Conservation (phyloP, 2,888 invertebrate genomes). For the Scaptomyza flava region DNA sequence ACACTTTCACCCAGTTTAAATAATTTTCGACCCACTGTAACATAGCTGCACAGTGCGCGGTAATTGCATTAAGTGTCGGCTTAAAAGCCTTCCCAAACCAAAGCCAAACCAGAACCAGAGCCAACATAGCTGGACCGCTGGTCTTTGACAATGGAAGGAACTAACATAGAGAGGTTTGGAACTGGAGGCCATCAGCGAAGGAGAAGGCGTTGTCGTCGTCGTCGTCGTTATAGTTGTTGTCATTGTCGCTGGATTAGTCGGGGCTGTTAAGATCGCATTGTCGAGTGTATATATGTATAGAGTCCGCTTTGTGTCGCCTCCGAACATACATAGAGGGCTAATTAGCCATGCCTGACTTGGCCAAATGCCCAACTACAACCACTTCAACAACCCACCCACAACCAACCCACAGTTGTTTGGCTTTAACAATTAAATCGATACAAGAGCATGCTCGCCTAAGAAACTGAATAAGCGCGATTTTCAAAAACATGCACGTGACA, state of each 20-base stretch:
- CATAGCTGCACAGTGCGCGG: slow-evolving; percentile 52
- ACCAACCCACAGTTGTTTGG: slow-evolving; percentile 49
- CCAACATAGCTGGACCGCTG: too few species aligned
- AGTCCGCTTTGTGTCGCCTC: slow-evolving; percentile 26
- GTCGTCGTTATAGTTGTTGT: slow-evolving; percentile 41
- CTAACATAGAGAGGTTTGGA: not conserved
- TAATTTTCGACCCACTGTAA: slow-evolving; percentile 27
- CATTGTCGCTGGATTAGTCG: slow-evolving; percentile 74
- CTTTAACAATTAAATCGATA: slow-evolving; percentile 73
- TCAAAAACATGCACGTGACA: slow-evolving; percentile 43
- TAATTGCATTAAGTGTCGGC: slow-evolving; percentile 80
- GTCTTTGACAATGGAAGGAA: not conserved
- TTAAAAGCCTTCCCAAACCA: slow-evolving; percentile 60
- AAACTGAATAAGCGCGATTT: slow-evolving; percentile 32
- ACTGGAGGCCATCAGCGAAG: slow-evolving; percentile 5
- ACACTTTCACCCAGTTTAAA: not conserved
- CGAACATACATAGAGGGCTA: slow-evolving; percentile 50
- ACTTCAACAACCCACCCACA: not conserved
- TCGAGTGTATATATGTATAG: slow-evolving; percentile 16
- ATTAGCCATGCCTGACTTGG: slow-evolving; percentile 53
- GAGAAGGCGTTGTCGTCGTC: not conserved
- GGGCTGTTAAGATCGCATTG: slow-evolving; percentile 51
- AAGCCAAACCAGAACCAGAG: slow-evolving; percentile 9
- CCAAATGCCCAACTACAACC: not conserved
- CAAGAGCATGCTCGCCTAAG: slow-evolving; percentile 17